Percentiles rank a stretch among this genome's conserved stretches.
These are phyloP conservation scores for Holacanthella duospinosa DNA, from an alignment of 2,888 invertebrate species.

Conservation along the genomic window DNA sequence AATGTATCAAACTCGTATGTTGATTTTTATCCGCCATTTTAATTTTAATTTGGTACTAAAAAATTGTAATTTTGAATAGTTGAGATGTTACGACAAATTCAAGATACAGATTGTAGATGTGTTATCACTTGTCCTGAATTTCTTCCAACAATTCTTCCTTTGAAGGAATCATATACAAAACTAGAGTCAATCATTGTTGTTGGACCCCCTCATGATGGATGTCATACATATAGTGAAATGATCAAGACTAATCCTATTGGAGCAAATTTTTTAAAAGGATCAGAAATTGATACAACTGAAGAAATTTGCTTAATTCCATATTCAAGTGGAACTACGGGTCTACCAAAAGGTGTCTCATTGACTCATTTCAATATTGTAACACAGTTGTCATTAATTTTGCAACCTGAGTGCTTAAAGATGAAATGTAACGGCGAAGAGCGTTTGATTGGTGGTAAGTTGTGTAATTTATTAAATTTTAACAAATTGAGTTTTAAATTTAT, in stretches of 20 bases:
- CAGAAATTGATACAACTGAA: conserved; percentile 18
- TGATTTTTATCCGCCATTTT: too few relatives aligned
- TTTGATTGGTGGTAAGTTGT: too few relatives aligned
- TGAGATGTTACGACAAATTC: conserved; percentile 26
- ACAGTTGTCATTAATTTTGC: conserved; percentile 4
- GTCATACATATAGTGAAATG: conserved; percentile 30
- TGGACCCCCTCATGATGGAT: conserved; percentile 20
- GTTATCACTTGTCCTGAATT: conserved; percentile 23
- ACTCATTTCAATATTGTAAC: conserved; percentile 16
- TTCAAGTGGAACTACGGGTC: conserved; percentile 44
- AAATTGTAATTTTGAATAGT: too few relatives aligned
- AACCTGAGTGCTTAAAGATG: too few relatives aligned
- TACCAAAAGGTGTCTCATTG: conserved; percentile 68
- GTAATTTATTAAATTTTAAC: too few relatives aligned
- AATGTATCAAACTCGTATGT: conserved; percentile 35
- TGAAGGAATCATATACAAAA: conserved; percentile 10
- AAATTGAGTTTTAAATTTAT: too few relatives aligned
- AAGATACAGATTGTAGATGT: conserved; percentile 18
- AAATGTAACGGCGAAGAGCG: too few relatives aligned
- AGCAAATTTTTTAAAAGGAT: conserved; percentile 21
- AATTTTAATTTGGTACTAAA: conserved; percentile 6
- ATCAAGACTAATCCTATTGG: conserved; percentile 26
- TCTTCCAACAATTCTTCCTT: background rate
- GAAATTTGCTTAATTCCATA: conserved; percentile 20
- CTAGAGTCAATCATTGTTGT: conserved; percentile 22